These are phyloP conservation scores for Phenganax marumi DNA, from an alignment of 92 coral and sea anemone species.

Conservation along the genomic window DNA sequence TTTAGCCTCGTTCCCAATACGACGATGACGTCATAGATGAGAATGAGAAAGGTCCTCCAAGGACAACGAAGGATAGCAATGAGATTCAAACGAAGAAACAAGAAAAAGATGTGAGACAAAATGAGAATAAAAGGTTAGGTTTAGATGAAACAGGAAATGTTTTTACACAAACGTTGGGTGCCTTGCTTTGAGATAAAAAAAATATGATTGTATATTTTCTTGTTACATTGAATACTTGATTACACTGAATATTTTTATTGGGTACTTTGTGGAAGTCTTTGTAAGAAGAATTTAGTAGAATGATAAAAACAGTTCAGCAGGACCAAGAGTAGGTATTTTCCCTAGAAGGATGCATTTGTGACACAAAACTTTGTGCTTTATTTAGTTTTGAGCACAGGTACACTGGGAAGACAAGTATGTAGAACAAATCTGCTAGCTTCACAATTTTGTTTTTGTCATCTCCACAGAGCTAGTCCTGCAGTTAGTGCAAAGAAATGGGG, in stretches of 20 bases:
- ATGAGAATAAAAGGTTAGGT: background rate
- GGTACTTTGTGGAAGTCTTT: too few species aligned
- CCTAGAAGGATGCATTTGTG: too few species aligned
- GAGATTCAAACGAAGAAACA: background rate
- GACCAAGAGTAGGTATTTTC: too few species aligned
- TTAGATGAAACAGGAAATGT: background rate
- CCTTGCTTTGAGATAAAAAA: background rate
- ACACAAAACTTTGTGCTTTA: too few species aligned
- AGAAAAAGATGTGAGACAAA: background rate
- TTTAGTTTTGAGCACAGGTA: too few species aligned
- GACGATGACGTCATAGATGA: background rate
- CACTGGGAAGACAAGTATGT: background rate
- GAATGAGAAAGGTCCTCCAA: background rate
- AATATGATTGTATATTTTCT: too few species aligned
- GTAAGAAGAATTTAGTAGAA: too few species aligned
- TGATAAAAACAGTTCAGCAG: too few species aligned
- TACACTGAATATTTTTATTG: too few species aligned
- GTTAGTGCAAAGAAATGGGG: slow-evolving; percentile 69
- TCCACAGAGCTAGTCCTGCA: background rate
- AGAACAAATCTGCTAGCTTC: background rate
- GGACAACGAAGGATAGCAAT: background rate
- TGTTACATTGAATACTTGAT: too few species aligned
- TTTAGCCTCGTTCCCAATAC: slow-evolving; percentile 8
- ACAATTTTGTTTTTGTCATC: background rate
- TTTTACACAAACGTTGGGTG: background rate